Conservation (phyloP, 1,140 invertebrate genomes). For the Drosophila pallidifrons region DNA sequence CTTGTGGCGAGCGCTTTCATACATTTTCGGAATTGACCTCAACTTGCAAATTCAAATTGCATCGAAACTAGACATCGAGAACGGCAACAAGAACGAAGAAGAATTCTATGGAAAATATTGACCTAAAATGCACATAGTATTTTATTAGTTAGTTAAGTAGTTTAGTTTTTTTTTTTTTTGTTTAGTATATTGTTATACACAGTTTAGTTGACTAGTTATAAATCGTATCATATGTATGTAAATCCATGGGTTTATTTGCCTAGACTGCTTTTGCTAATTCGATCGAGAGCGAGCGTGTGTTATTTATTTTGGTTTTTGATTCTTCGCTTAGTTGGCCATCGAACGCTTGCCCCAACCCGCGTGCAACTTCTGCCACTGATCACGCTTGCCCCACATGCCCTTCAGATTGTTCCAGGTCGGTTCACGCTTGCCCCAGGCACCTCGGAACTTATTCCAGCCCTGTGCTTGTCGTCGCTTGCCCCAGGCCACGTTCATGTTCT, state of each 20-base stretch:
- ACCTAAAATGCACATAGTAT: constrained; percentile 26
- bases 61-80: constrained; percentile 37
- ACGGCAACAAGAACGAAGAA: constrained; percentile 24
- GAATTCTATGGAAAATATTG: constrained; percentile 28
- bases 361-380: constrained; percentile 79
- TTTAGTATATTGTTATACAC: constrained; percentile 62
- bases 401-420: constrained; percentile 91
- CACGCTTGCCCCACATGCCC: constrained; percentile 90
- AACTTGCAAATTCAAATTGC: not conserved
- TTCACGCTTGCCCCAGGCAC: constrained; percentile 89
- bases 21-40: constrained; percentile 82
- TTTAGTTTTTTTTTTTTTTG: not conserved
- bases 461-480: constrained; percentile 87
- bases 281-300: constrained; percentile 6
- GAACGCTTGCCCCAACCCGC: constrained; percentile 82
- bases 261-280: constrained; percentile 13
- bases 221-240: constrained; percentile 24
- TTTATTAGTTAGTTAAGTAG: constrained; percentile 9
- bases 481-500: constrained; percentile 88
- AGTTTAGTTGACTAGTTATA: constrained; percentile 46
- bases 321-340: constrained; percentile 34
- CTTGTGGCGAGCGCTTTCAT: constrained; percentile 75
- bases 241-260: constrained; percentile 33
- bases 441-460: constrained; percentile 87
- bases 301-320: no score